Evolutionary conservation across 2,888 invertebrate genomes (phyloP).

Genomic region (Herminia tarsipennalis): DNA sequence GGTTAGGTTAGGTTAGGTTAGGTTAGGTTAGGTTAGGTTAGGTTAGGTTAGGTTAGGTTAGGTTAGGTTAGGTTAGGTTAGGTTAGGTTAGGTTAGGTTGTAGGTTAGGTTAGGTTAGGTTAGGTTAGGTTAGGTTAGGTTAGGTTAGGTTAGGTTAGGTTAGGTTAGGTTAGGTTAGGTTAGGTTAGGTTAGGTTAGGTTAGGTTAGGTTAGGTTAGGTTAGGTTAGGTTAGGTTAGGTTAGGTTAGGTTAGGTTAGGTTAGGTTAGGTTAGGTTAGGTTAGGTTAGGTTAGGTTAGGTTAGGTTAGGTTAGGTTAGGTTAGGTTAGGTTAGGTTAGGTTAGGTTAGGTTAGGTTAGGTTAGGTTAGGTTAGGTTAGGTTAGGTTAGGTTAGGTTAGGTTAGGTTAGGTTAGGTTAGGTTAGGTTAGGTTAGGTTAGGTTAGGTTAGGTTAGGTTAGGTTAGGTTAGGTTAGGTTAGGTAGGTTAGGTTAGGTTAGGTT

Average conservation of each 20-base stretch:
- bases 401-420: conserved; percentile 31
- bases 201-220: conserved; percentile 33
- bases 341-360: conserved; percentile 15
- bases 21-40: conserved; percentile 24
- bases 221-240: conserved; percentile 30
- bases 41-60: conserved; percentile 25
- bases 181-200: conserved; percentile 28
- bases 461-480: conserved; percentile 26
- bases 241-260: conserved; percentile 29
- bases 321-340: conserved; percentile 33
- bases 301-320: conserved; percentile 25
- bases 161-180: conserved; percentile 25
- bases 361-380: conserved; percentile 18
- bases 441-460: conserved; percentile 31
- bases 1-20: conserved; percentile 28
- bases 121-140: conserved; percentile 17
- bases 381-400: conserved; percentile 20
- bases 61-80: conserved; percentile 21
- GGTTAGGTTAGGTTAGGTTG: conserved; percentile 15
- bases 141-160: conserved; percentile 23
- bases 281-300: conserved; percentile 24
- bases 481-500: conserved; percentile 22
- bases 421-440: conserved; percentile 29
- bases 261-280: conserved; percentile 19
- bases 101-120: conserved; percentile 19